Conservation (phyloP, 1,140 invertebrate genomes). For the Subanguina moxae region DNA sequence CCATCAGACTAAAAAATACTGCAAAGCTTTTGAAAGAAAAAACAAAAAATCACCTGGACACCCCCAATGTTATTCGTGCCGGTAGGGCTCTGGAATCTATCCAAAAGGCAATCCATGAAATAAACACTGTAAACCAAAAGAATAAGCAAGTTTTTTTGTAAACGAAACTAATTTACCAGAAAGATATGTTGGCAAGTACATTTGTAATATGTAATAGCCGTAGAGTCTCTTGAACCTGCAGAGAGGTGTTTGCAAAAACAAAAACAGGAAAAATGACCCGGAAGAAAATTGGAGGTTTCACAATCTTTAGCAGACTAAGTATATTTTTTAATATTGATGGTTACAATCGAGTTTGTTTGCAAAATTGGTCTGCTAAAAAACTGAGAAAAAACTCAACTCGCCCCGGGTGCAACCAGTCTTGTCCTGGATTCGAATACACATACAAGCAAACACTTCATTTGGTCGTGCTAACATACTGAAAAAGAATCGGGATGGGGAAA, state of each 20-base stretch:
- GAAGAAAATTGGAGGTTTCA: no score
- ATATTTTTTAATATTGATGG: no score
- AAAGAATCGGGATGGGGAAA: no score
- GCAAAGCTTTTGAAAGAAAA: constrained; percentile 1
- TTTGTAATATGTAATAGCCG: constrained; percentile 58
- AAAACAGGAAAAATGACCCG: no score
- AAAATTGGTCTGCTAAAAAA: no score
- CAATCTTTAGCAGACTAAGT: no score
- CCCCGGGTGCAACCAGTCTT: no score
- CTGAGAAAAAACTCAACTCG: no score
- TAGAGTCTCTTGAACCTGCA: constrained; percentile 61
- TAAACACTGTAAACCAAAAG: constrained; percentile 30
- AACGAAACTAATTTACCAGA: neutral
- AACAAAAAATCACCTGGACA: constrained; percentile 31
- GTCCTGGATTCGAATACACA: no score
- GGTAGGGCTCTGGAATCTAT: constrained; percentile 56
- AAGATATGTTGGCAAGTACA: constrained; percentile 57
- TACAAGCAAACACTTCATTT: no score
- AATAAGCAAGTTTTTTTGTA: neutral
- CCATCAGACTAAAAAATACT: constrained; percentile 42
- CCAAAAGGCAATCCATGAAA: constrained; percentile 58
- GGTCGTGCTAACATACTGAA: no score
- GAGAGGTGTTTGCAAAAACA: constrained; percentile 4
- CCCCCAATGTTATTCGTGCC: constrained; percentile 49
- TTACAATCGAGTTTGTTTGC: no score